Conservation (phyloP, 2,797 vertebrate genomes). For the Halcyon badia region DNA sequence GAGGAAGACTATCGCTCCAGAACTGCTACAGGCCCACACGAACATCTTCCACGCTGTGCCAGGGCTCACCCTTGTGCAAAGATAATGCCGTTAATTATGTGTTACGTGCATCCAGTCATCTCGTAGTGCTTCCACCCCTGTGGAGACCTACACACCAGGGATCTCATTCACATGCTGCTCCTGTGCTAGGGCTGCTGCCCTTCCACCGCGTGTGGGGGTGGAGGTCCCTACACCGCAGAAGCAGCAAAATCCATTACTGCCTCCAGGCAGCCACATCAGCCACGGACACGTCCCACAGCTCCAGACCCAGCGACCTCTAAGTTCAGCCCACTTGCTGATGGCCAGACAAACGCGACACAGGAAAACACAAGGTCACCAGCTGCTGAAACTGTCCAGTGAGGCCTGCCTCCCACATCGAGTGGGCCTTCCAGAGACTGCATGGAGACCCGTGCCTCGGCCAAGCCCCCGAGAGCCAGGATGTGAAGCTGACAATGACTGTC, state of each 20-base stretch:
- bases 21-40: rapidly evolving
- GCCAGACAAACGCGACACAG: rapidly evolving
- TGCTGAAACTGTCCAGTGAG: rapidly evolving
- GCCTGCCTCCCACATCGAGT: background rate
- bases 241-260: background rate
- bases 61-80: background rate
- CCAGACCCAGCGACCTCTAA: rapidly evolving
- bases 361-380: background rate
- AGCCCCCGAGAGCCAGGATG: rapidly evolving
- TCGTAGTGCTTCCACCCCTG: background rate
- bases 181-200: background rate
- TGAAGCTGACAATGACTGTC: background rate
- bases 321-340: background rate
- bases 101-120: background rate
- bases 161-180: background rate
- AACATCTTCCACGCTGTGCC: background rate
- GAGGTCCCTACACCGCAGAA: background rate
- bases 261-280: background rate
- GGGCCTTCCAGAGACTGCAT: background rate
- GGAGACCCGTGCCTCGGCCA: background rate
- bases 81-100: background rate
- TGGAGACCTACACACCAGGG: background rate
- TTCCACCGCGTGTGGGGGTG: rapidly evolving
- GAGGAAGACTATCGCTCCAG: rapidly evolving
- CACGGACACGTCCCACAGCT: background rate